Conservation (phyloP, 1,140 invertebrate genomes). For the Bursaphelenchus mucronatus region DNA sequence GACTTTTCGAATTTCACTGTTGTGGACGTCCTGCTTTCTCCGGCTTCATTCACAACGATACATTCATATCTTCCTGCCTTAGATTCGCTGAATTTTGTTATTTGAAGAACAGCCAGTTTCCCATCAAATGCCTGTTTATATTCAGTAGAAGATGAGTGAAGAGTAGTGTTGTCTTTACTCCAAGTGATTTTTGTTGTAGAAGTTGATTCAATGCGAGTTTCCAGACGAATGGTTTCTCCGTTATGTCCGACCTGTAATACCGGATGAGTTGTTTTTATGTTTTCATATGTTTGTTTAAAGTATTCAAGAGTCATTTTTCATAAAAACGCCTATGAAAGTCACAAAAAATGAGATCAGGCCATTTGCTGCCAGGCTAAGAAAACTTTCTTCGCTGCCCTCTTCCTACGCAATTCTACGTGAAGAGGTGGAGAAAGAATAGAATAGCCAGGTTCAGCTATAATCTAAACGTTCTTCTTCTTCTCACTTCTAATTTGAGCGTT, state of each 20-base stretch:
- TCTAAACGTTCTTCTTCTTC: no score
- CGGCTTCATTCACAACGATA: slow-evolving; percentile 46
- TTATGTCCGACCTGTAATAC: slow-evolving; percentile 36
- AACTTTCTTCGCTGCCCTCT: background rate
- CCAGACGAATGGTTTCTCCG: slow-evolving; percentile 49
- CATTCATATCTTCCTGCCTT: slow-evolving; percentile 56
- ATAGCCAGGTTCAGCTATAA: no score
- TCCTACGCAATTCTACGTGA: no score
- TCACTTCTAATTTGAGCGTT: no score
- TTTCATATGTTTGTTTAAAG: background rate
- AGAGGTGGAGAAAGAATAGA: no score
- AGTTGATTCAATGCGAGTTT: slow-evolving; percentile 57
- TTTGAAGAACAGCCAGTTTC: slow-evolving; percentile 42
- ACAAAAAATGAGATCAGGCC: slow-evolving; percentile 2
- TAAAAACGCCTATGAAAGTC: background rate
- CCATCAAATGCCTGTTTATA: slow-evolving; percentile 51
- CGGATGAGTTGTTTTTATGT: background rate
- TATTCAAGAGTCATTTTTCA: background rate
- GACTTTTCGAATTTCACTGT: slow-evolving; percentile 49
- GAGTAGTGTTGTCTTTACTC: slow-evolving; percentile 47
- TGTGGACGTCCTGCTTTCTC: slow-evolving; percentile 52
- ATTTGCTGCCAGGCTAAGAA: background rate
- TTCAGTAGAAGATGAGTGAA: slow-evolving; percentile 26
- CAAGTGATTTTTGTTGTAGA: slow-evolving; percentile 57
- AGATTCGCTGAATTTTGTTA: slow-evolving; percentile 40